Evolutionary conservation across 53 echinoderm and acorn worm genomes (phyloP).

Genomic region (Paracentrotus lividus): DNA sequence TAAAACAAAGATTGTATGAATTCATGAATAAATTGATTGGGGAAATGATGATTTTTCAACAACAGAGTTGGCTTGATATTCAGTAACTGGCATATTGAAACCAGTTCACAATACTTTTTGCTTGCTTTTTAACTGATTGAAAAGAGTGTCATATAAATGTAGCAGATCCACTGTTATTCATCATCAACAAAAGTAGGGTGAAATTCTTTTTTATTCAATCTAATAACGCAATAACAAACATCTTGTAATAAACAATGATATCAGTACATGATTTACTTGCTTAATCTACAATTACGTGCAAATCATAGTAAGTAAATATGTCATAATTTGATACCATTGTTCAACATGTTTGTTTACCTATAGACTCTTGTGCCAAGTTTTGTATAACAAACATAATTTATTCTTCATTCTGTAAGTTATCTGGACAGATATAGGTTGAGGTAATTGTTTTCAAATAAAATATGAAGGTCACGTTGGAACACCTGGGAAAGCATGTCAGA

Average conservation of each 20-base stretch:
- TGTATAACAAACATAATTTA: not conserved
- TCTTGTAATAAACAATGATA: not conserved
- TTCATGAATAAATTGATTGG: no score
- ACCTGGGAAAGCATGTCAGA: not conserved
- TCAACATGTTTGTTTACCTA: not conserved
- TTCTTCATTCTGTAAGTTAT: not conserved
- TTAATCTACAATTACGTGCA: not conserved
- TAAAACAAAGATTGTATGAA: not conserved
- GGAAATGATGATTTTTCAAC: no score
- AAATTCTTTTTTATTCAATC: not conserved
- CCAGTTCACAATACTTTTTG: no score
- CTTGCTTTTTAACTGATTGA: no score
- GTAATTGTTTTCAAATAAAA: not conserved
- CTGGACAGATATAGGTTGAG: not conserved
- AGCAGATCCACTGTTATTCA: no score
- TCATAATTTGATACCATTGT: not conserved
- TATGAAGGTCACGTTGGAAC: not conserved
- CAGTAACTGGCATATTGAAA: no score
- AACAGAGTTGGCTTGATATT: no score
- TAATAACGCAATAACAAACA: not conserved
- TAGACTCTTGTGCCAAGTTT: not conserved
- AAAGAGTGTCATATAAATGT: no score
- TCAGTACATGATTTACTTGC: not conserved
- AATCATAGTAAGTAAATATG: not conserved
- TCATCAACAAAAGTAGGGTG: no score